phyloP scores from a whole-genome alignment of 2,113 vertebrate genomes.

The Anolis sagrei region DNA sequence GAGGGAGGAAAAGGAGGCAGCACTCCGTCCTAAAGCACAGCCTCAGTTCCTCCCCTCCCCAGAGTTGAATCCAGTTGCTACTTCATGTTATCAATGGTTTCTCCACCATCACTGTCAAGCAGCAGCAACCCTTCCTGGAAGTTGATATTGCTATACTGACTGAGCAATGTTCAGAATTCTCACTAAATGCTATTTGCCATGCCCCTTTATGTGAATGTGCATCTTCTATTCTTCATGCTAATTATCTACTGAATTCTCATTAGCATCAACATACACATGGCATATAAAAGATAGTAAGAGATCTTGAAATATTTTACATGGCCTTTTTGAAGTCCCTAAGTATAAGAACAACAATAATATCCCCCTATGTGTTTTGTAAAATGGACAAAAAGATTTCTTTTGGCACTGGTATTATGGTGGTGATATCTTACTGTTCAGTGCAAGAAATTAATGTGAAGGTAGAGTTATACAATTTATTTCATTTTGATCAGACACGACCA shows the following conservation, averaged over 20 bases:
- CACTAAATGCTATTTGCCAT: background rate
- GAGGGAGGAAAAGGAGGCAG: too few species aligned
- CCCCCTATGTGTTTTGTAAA: conserved; percentile 15
- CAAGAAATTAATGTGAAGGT: conserved; percentile 35
- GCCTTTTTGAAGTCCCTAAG: conserved; percentile 12
- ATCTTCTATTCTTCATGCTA: background rate
- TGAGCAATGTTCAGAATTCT: background rate
- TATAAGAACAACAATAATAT: background rate
- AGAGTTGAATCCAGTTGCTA: too few species aligned
- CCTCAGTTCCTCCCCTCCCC: too few species aligned
- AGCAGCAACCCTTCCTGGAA: too few species aligned
- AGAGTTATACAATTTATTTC: conserved; percentile 11
- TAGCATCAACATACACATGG: background rate
- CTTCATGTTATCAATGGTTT: too few species aligned
- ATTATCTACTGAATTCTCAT: background rate
- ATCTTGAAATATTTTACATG: conserved; percentile 15
- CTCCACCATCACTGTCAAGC: too few species aligned
- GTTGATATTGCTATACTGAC: conserved; percentile 1
- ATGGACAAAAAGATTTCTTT: background rate
- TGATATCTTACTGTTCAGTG: conserved; percentile 39
- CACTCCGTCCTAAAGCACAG: too few species aligned
- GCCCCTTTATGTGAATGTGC: background rate
- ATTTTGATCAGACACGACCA: conserved; percentile 42
- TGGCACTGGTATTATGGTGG: conserved; percentile 9
- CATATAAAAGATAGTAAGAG: background rate